Conservation (phyloP, 2,797 vertebrate genomes). For the Orientallactaga sibirica region DNA sequence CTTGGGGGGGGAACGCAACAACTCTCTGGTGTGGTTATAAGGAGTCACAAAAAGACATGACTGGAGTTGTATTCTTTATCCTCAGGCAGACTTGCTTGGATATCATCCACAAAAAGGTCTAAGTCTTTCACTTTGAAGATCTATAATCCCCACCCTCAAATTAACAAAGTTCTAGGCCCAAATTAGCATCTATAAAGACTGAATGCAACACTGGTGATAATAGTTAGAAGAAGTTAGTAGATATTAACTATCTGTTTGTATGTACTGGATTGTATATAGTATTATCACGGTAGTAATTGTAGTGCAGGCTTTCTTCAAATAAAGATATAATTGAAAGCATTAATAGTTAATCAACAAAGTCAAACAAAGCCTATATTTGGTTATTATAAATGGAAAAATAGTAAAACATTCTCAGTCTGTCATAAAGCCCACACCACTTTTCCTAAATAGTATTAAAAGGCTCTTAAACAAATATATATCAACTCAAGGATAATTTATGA, state of each 20-base stretch:
- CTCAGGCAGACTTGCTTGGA: background rate
- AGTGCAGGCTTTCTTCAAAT: background rate
- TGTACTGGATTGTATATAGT: background rate
- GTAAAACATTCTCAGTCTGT: background rate
- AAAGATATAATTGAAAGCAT: background rate
- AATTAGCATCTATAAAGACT: background rate
- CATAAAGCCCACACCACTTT: background rate
- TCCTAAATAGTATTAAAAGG: background rate
- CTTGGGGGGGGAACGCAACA: no score
- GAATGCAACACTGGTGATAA: background rate
- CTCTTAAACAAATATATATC: background rate
- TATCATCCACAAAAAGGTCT: background rate
- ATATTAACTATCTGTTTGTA: background rate
- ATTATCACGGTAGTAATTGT: background rate
- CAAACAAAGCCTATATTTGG: background rate
- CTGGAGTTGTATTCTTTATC: background rate
- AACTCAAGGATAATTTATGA: background rate
- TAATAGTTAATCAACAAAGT: slow-evolving; percentile 30
- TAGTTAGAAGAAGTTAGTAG: slow-evolving; percentile 28
- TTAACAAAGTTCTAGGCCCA: background rate
- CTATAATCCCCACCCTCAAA: background rate
- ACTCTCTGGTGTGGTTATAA: background rate
- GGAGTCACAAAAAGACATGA: background rate
- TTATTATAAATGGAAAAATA: slow-evolving; percentile 54
- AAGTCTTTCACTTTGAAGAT: background rate